Evolutionary conservation across 2,888 invertebrate genomes (phyloP), one percentile per base, ranked within the genome.

Genomic region (Patella depressa): DNA sequence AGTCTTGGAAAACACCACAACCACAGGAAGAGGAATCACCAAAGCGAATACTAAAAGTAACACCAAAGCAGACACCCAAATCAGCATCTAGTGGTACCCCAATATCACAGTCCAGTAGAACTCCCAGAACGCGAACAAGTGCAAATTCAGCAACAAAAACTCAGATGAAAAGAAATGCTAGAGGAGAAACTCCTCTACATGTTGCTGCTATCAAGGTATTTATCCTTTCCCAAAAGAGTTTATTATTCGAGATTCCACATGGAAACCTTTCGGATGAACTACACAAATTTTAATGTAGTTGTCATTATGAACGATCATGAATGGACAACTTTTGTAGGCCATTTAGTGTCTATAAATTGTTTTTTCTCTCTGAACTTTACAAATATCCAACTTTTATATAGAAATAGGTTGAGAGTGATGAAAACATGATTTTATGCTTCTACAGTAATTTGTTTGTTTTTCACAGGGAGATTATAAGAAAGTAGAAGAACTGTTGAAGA

Each of bases 101-200:
- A 65, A 65, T 19, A 24, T 24, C 65, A 65, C 65, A 19, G 2
- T 19, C 19, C 3, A 11, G 19, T 19, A 65, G 24, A 24, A 65
- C 65, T 19, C 24, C 65, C 9, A 24, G 19, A 65, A 17, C 65
- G 19, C 45, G 45, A 45, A 17, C 19, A 24, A 65, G 65, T 65
- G 65, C 19, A 65, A 12, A 24, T 12, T 65, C 65, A 65, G 65
- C 65, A 5, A 65, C 19, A 12, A 65, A 65, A 65, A 24, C 65
- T 0, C 71, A 53, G 19, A 57, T 74, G 73, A 95, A 94, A 89
- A 92, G 92, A n/a, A 95, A 95, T 88, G 91, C 88, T 1, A 94
- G 94, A 89, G 95, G 95, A 4, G 95, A 95, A 91, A 95, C 95
- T 0, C 86, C 87, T 0, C 91, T 95, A 1, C 95, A 95, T 81